Percentiles rank a stretch among this genome's conserved stretches.
Evolutionary conservation across 1,140 invertebrate species (phyloP).

Genomic region (Drosophila ercepeae): DNA sequence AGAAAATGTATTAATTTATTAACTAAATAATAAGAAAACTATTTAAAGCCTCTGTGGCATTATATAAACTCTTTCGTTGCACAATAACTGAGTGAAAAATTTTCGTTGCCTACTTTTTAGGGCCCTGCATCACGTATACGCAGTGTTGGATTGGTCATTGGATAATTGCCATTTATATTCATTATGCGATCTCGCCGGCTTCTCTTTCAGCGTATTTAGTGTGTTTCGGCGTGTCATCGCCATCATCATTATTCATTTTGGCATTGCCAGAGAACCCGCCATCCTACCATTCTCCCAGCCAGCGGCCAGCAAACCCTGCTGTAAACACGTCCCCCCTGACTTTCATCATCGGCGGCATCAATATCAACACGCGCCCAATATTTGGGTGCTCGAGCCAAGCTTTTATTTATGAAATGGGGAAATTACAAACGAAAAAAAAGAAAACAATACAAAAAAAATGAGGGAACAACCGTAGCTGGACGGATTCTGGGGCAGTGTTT

Average conservation of each 20-base stretch:
- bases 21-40: neutral
- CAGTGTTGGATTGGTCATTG: conserved; percentile 34
- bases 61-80: neutral
- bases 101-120: conserved; percentile 43
- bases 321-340: conserved; percentile 46
- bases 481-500: conserved; percentile 49
- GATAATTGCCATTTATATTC: conserved; percentile 81
- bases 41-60: neutral
- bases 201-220: conserved; percentile 43
- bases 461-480: neutral
- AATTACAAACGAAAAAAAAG: conserved; percentile 62
- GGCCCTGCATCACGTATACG: conserved; percentile 46
- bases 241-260: conserved; percentile 80
- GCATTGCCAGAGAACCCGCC: neutral
- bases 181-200: conserved; percentile 52
- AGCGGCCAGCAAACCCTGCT: neutral
- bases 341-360: conserved; percentile 61
- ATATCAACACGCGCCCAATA: conserved; percentile 79
- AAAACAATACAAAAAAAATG: neutral
- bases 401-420: conserved; percentile 80
- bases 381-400: conserved; percentile 53
- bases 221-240: conserved; percentile 58
- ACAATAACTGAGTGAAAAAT: conserved; percentile 14
- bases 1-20: neutral
- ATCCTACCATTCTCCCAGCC: neutral